phyloP scores from a whole-genome alignment of 1,140 invertebrate species.

The Venturia canescens region DNA sequence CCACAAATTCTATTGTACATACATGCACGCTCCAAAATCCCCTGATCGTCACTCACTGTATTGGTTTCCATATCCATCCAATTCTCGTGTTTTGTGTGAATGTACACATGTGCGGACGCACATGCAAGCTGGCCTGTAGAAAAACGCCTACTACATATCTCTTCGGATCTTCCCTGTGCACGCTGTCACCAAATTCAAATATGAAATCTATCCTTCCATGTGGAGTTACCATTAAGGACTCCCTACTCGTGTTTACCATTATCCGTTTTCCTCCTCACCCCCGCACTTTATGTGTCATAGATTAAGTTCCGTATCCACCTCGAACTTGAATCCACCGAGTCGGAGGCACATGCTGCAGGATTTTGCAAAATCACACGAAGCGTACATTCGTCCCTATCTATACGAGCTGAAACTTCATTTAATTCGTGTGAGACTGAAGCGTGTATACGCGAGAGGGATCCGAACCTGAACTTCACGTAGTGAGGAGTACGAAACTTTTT shows the following conservation, averaged over 20 bases:
- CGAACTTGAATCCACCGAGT: no score
- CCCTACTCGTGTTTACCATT: not conserved
- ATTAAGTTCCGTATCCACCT: no score
- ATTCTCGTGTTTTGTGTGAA: not conserved
- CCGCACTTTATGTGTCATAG: no score
- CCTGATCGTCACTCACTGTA: constrained; percentile 4
- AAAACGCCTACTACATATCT: not conserved
- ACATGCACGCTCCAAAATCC: not conserved
- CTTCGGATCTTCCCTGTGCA: not conserved
- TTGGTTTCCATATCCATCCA: constrained; percentile 14
- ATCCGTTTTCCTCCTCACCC: not conserved
- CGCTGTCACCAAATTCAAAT: not conserved
- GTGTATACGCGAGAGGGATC: no score
- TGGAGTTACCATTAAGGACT: not conserved
- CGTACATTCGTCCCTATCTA: no score
- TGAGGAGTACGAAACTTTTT: no score
- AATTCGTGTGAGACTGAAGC: no score
- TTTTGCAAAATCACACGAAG: no score
- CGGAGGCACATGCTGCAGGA: no score
- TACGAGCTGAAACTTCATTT: no score
- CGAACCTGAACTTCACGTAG: no score
- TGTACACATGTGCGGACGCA: not conserved
- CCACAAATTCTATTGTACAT: not conserved
- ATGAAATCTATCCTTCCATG: not conserved
- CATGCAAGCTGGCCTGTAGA: not conserved